Evolutionary conservation across 2,888 invertebrate genomes (phyloP).

Genomic region (Agonopterix arenella): DNA sequence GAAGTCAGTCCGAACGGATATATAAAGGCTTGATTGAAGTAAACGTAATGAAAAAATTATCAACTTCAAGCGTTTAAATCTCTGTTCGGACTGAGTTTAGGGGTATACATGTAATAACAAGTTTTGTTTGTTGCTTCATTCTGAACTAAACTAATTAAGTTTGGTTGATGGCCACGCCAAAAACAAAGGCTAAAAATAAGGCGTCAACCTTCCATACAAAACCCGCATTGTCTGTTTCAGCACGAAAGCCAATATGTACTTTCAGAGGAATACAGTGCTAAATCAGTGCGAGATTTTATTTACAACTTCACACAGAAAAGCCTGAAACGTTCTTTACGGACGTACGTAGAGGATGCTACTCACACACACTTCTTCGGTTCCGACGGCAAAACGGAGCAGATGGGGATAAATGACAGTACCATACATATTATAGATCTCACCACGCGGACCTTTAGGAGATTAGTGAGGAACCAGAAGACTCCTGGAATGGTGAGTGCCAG

Average conservation of each 20-base stretch:
- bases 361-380: conserved; percentile 64
- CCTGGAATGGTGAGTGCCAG: conserved; percentile 73
- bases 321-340: conserved; percentile 54
- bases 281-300: conserved; percentile 71
- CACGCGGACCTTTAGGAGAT: conserved; percentile 78
- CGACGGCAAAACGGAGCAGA: conserved; percentile 22
- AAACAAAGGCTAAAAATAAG: too few species aligned
- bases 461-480: conserved; percentile 63
- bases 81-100: too few species aligned
- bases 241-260: conserved; percentile 82
- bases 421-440: conserved; percentile 81
- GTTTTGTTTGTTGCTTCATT: too few species aligned
- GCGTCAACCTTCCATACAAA: too few species aligned
- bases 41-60: too few species aligned
- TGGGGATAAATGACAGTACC: conserved; percentile 27
- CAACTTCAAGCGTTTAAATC: too few species aligned
- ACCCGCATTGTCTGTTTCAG: too few species aligned
- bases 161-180: too few species aligned
- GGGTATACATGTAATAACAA: too few species aligned
- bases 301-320: conserved; percentile 64
- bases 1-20: too few species aligned
- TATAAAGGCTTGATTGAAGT: too few species aligned
- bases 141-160: too few species aligned
- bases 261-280: conserved; percentile 65
- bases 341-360: conserved; percentile 43